Evolutionary conservation across 2,797 vertebrate species (phyloP).

Genomic region (Taeniopygia guttata): DNA sequence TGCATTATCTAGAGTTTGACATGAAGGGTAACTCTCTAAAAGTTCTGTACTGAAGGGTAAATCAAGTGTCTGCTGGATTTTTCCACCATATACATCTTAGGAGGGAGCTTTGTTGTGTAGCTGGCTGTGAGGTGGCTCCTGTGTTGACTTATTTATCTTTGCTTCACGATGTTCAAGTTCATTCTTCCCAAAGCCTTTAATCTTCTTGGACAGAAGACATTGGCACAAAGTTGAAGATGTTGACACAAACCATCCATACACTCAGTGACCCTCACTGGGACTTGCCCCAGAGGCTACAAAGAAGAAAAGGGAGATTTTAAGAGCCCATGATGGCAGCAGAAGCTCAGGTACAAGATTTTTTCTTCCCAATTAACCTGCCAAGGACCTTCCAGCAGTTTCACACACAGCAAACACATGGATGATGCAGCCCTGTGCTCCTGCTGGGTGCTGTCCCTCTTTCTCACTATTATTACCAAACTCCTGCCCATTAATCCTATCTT

Average conservation of each 20-base stretch:
- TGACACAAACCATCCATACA: neutral
- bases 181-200: neutral
- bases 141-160: neutral
- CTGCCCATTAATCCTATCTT: neutral
- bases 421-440: fast-evolving
- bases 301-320: neutral
- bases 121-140: neutral
- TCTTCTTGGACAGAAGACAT: neutral
- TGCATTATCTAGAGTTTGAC: neutral
- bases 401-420: neutral
- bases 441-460: neutral
- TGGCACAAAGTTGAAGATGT: neutral
- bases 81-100: neutral
- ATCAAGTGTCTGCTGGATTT: neutral
- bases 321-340: neutral
- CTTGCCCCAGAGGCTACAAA: neutral
- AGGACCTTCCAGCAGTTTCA: neutral
- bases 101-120: neutral
- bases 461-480: neutral
- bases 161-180: neutral
- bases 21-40: neutral
- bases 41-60: neutral
- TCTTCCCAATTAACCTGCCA: neutral
- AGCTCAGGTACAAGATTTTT: fast-evolving
- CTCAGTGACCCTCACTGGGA: neutral